Evolutionary conservation across 1,140 invertebrate species (phyloP).

Genomic region (Penaeus vannamei): DNA sequence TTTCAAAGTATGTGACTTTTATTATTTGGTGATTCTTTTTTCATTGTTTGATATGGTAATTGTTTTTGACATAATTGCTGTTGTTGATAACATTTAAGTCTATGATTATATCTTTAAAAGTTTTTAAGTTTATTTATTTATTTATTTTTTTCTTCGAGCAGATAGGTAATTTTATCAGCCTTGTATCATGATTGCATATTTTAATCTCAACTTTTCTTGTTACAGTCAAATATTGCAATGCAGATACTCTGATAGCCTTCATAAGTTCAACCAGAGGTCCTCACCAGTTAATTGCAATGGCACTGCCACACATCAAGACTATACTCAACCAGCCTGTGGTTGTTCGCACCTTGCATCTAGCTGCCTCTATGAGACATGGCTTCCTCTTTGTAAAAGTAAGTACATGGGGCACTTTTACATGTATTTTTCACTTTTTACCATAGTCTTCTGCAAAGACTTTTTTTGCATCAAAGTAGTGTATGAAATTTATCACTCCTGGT

Average conservation of each 20-base stretch:
- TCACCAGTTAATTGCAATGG: conserved; percentile 35
- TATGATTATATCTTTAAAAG: too few species aligned
- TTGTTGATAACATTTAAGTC: too few species aligned
- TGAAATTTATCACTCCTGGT: too few species aligned
- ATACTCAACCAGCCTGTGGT: neutral
- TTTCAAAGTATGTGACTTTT: conserved; percentile 10
- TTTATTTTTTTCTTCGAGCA: too few species aligned
- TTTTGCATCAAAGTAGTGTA: too few species aligned
- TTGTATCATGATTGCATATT: neutral
- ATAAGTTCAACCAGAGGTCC: conserved; percentile 36
- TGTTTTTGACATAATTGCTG: neutral
- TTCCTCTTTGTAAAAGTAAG: conserved; percentile 44
- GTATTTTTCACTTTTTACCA: too few species aligned
- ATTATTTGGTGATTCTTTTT: neutral
- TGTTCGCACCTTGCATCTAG: conserved; percentile 26
- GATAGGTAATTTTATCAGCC: too few species aligned
- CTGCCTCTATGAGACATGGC: conserved; percentile 42
- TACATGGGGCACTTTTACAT: too few species aligned
- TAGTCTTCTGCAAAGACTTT: too few species aligned
- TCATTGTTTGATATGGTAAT: neutral
- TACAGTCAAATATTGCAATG: conserved; percentile 39
- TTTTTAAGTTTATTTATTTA: too few species aligned
- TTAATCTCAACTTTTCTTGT: neutral
- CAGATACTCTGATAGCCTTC: conserved; percentile 11
- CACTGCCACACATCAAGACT: conserved; percentile 32